Evolutionary conservation across 1,140 invertebrate genomes (phyloP).

Genomic region (Steinernema feltiae): DNA sequence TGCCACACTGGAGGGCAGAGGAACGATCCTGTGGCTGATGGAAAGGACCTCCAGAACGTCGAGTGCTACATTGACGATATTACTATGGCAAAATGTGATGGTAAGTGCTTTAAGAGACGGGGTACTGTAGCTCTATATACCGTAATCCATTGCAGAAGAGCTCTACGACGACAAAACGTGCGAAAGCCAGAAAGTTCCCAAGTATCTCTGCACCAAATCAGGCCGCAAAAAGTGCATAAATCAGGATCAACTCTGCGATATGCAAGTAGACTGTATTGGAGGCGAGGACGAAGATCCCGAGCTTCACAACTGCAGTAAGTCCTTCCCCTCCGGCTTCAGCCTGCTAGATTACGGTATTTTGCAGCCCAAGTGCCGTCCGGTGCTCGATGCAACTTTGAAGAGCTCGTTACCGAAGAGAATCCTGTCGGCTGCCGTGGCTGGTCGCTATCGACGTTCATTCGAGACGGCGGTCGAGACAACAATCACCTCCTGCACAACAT

Average conservation of each 20-base stretch:
- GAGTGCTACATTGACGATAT: background rate
- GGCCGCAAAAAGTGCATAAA: constrained; percentile 5
- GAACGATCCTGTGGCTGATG: background rate
- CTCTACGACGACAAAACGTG: background rate
- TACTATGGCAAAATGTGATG: background rate
- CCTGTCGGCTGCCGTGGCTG: background rate
- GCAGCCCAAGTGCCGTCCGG: constrained; percentile 13
- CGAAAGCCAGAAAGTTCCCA: background rate
- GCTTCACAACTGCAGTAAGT: constrained; percentile 17
- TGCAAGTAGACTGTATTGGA: constrained; percentile 12
- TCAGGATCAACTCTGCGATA: constrained; percentile 14
- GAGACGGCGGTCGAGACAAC: background rate
- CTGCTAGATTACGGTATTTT: background rate
- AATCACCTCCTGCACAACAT: background rate
- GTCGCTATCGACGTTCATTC: background rate
- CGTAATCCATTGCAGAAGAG: background rate
- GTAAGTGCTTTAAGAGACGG: background rate
- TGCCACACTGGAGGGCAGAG: background rate
- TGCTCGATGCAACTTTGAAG: constrained; percentile 10
- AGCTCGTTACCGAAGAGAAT: background rate
- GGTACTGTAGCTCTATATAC: background rate
- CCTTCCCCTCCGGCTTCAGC: background rate
- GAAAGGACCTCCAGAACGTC: background rate
- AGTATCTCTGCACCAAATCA: background rate
- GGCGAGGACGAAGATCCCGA: constrained; percentile 16